These are phyloP conservation scores for Fundulus diaphanus DNA, from an alignment of 2,797 vertebrate genomes.

Conservation along the genomic window DNA sequence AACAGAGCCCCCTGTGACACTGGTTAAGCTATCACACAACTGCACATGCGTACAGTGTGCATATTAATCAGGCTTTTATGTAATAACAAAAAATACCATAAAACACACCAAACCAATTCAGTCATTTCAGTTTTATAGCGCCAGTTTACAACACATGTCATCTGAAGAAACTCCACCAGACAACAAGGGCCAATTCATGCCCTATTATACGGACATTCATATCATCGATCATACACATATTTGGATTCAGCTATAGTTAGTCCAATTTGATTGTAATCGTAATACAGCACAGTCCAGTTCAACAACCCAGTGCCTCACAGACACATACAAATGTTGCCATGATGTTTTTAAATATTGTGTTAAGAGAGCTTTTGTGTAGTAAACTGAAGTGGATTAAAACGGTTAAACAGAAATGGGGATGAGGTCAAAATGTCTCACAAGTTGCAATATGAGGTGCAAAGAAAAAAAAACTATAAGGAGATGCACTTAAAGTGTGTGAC, in stretches of 20 bases:
- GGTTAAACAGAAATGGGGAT: not conserved
- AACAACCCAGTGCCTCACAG: not conserved
- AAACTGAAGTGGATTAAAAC: not conserved
- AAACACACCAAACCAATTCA: not conserved
- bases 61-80: conserved; percentile 35
- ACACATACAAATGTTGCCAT: not conserved
- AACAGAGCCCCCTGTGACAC: conserved; percentile 34
- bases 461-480: not conserved
- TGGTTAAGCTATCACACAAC: conserved; percentile 31
- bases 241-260: not conserved
- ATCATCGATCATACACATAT: not conserved
- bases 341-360: not conserved
- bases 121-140: not conserved
- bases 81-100: not conserved
- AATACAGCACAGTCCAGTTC: not conserved
- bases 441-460: not conserved
- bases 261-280: not conserved
- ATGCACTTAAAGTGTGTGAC: not conserved
- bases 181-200: not conserved
- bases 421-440: not conserved
- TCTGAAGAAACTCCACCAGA: not conserved
- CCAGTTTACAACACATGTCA: not conserved
- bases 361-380: not conserved
- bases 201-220: not conserved
- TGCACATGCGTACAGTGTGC: conserved; percentile 37